Percentiles rank a stretch among this genome's conserved stretches.
These are phyloP conservation scores for Falco peregrinus DNA, from an alignment of 2,797 vertebrate genomes.

Conservation along the genomic window DNA sequence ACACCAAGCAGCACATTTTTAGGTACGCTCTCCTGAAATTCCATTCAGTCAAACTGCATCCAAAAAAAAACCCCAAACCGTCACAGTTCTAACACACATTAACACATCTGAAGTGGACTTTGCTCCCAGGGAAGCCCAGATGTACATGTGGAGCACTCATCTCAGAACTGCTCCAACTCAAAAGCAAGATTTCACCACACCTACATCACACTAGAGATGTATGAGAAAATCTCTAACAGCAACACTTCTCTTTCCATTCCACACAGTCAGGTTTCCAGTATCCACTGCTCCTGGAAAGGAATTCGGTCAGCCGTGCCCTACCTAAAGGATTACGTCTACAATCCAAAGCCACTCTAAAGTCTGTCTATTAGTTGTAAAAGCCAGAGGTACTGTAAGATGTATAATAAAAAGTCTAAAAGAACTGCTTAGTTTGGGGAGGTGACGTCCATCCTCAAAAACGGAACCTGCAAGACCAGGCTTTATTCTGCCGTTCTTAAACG, in stretches of 20 bases:
- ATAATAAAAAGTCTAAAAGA: not conserved
- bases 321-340: not conserved
- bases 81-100: rapidly evolving
- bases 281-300: not conserved
- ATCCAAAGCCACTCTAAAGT: not conserved
- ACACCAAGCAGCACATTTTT: rapidly evolving
- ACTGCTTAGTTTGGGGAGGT: rapidly evolving
- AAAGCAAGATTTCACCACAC: not conserved
- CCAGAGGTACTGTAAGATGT: not conserved
- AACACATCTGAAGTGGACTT: not conserved
- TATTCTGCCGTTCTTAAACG: not conserved
- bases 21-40: not conserved
- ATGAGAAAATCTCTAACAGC: not conserved
- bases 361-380: not conserved
- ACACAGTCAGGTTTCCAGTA: not conserved
- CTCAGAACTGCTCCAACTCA: not conserved
- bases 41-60: not conserved
- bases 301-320: not conserved
- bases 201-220: not conserved
- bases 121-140: not conserved
- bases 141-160: rapidly evolving
- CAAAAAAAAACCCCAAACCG: rapidly evolving
- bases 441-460: not conserved
- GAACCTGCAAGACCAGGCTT: not conserved
- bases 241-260: not conserved